phyloP scores from a whole-genome alignment of 2,888 invertebrate genomes.

The Syritta pipiens region DNA sequence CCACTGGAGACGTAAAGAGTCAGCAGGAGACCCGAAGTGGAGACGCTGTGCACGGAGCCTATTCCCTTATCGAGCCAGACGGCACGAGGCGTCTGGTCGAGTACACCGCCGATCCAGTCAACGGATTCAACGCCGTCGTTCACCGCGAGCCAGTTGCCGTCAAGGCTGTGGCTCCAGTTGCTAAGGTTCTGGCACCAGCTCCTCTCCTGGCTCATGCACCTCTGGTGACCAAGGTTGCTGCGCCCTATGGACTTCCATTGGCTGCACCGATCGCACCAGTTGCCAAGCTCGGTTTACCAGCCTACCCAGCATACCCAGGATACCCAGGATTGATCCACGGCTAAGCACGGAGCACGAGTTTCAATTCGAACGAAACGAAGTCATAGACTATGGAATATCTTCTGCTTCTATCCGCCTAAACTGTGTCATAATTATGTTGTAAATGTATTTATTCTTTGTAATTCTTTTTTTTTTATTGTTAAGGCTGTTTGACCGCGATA shows the following conservation, averaged over 20 bases:
- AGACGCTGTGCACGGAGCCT: slow-evolving; percentile 81
- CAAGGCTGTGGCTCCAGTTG: slow-evolving; percentile 77
- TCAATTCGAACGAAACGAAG: slow-evolving; percentile 26
- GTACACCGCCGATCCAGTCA: slow-evolving; percentile 82
- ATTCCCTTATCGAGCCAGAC: slow-evolving; percentile 81
- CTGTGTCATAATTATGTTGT: slow-evolving; percentile 69
- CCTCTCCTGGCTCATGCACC: slow-evolving; percentile 66
- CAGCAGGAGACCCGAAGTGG: slow-evolving; percentile 81
- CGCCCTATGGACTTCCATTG: slow-evolving; percentile 39
- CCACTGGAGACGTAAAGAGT: slow-evolving; percentile 82
- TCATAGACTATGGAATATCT: slow-evolving; percentile 63
- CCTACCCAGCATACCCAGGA: slow-evolving; percentile 49
- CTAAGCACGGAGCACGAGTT: slow-evolving; percentile 27
- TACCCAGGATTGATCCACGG: slow-evolving; percentile 67
- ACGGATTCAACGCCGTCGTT: slow-evolving; percentile 83
- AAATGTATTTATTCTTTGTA: slow-evolving; percentile 69
- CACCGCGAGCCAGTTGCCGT: slow-evolving; percentile 80
- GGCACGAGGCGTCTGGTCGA: slow-evolving; percentile 81
- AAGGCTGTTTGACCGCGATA: slow-evolving; percentile 80
- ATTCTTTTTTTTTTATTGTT: slow-evolving; percentile 71
- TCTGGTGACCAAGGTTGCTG: slow-evolving; percentile 68
- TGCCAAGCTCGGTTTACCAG: slow-evolving; percentile 32
- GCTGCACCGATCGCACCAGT: slow-evolving; percentile 16
- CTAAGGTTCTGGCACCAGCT: slow-evolving; percentile 73
- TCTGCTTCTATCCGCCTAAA: slow-evolving; percentile 61